Evolutionary conservation across 2,888 invertebrate genomes (phyloP), one percentile per base, ranked within the genome.

Genomic region (Cecidostiba fungosa): DNA sequence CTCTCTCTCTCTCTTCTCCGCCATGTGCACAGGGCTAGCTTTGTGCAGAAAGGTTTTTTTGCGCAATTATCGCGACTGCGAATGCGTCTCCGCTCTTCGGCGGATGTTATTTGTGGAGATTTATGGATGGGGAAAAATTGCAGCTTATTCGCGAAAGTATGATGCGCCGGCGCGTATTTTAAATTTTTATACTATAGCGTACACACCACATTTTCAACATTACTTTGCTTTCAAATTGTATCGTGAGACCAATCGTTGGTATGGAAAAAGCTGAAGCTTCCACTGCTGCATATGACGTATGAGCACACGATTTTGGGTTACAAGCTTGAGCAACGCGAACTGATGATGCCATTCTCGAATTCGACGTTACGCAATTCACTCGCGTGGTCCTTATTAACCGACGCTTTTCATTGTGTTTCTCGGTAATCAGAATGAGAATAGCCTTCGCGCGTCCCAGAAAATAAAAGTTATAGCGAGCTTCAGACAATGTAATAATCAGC

Each of bases 361-460:
- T 23, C 23, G 19, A 8, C 23, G 16, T 59, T 59, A 8, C n/a
- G 59, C 6, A 50, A 59, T 23, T 6, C 14, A 69, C 23, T 8
- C 77, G 32, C n/a, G 59, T 19, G 54, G 39, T 19, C 39, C 19
- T 26, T 43, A 50, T 32, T 69, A 69, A 10, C 32, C 19, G 12
- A 32, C 29, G 78, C n/a, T 66, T 69, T 78, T 78, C 39, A 62
- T 69, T 50, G 5, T 23, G 14, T 29, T 47, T 69, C 47, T 47
- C 69, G 14, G 69, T 54, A 62, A 73, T 81, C 29, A 26, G 23
- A 73, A 81, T 73, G 26, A 73, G 73, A 81, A 62, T 81, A 81
- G 43, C 16, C 39, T 59, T 39, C 29, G 59, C 12, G 39, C 39
- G 73, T 72, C 54, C 79, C 36, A 80, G 54, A 54, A 72, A 80